Evolutionary conservation across 2,888 invertebrate genomes (phyloP), one percentile per base, ranked within the genome.

Genomic region (Odontomyia ornata): DNA sequence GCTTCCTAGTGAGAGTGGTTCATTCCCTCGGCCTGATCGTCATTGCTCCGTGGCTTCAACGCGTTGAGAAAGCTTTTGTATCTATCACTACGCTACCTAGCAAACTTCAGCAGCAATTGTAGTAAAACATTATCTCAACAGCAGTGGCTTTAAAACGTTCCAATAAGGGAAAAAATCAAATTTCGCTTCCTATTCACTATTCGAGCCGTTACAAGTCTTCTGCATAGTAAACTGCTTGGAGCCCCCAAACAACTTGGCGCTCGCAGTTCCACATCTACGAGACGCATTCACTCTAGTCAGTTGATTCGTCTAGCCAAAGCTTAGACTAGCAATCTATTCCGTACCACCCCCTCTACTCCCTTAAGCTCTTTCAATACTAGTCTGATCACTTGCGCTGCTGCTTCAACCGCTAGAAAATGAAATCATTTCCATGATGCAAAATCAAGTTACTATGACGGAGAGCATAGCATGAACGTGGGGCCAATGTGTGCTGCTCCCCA

Each of bases 221-320:
- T 18, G 60, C 60, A 60, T 21, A 11, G 60, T 60, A 60, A 7
- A 21, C 60, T 36, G 28, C 65, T n/a, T 3, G 36, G 11, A 52
- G 52, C 62, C 65, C 65, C 43, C 36, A 65, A 65, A 65, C 65
- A 43, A 43, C 18, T 25, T 23, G 30, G 43, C 43, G 21, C 36
- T 43, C 69, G 21, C n/a, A 43, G 23, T 36, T 15, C 52, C 15
- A 36, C 21, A 36, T 36, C 4, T n/a, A 21, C 36, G 36, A 65
- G 52, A 52, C 18, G 11, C 57, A 36, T 36, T 36, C 36, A 36
- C 36, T 36, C 3, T 36, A 36, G 9, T 36, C 36, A 65, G 36
- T 65, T 18, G 18, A 36, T 25, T 18, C 15, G 65, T 69, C 69
- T 69, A 69, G 69, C 69, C 69, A 47, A 69, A 69, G 69, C 69